Conservation (phyloP, 2,888 invertebrate genomes). For the Ptilodon capucinus region DNA sequence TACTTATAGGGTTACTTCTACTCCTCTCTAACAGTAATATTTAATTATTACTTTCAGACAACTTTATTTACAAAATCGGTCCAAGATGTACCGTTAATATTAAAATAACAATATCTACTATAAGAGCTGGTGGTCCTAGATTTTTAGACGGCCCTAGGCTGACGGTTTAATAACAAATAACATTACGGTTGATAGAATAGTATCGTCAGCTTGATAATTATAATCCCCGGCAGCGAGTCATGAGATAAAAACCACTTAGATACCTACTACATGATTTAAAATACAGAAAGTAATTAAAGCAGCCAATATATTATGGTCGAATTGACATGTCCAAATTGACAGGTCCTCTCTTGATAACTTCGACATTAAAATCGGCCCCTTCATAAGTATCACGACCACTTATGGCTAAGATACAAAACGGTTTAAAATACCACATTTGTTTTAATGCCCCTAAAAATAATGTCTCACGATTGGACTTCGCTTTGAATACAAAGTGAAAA, state of each 20-base stretch:
- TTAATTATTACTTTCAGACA: too few species aligned
- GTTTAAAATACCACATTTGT: slow-evolving; percentile 54
- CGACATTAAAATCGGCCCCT: slow-evolving; percentile 39
- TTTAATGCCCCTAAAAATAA: slow-evolving; percentile 55
- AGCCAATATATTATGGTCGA: not conserved
- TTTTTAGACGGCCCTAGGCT: too few species aligned
- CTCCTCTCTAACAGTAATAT: too few species aligned
- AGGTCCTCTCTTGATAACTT: slow-evolving; percentile 25
- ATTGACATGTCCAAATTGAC: slow-evolving; percentile 20
- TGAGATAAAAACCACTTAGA: not conserved
- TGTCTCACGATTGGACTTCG: slow-evolving; percentile 50
- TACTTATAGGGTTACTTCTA: too few species aligned
- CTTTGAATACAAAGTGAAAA: slow-evolving; percentile 44
- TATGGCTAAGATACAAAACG: slow-evolving; percentile 37
- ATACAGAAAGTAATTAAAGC: slow-evolving; percentile 9
- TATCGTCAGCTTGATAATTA: too few species aligned
- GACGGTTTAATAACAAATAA: too few species aligned
- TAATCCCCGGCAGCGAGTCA: not conserved
- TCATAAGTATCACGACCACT: slow-evolving; percentile 40
- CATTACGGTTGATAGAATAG: too few species aligned
- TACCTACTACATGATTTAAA: not conserved
- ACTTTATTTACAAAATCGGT: too few species aligned
- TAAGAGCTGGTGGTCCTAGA: too few species aligned
- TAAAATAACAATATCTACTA: too few species aligned
- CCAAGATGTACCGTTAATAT: too few species aligned